Evolutionary conservation across 2,888 invertebrate species (phyloP).

Genomic region (Onchidella celtica): DNA sequence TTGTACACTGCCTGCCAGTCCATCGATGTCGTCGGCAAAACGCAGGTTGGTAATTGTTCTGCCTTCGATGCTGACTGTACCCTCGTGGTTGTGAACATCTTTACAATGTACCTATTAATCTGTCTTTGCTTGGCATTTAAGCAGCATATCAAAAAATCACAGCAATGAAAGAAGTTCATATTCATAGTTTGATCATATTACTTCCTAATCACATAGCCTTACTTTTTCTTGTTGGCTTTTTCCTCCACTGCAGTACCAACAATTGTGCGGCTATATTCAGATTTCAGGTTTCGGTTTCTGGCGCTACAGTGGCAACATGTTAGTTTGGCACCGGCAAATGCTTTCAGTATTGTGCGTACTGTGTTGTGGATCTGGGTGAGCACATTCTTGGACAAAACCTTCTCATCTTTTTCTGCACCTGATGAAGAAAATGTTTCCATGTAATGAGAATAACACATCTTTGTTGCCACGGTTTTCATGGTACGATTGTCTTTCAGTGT

Average conservation of each 20-base stretch:
- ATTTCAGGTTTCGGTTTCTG: slow-evolving; percentile 29
- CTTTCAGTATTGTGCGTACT: background rate
- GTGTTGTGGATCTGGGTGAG: slow-evolving; percentile 26
- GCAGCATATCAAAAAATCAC: too few relatives aligned
- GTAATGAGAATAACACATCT: background rate
- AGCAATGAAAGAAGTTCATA: too few relatives aligned
- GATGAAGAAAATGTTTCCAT: background rate
- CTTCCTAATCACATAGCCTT: background rate
- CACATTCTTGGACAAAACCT: slow-evolving; percentile 30
- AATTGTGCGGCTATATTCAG: slow-evolving; percentile 41
- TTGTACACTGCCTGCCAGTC: too few relatives aligned
- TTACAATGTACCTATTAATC: too few relatives aligned
- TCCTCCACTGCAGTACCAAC: slow-evolving; percentile 33
- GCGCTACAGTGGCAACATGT: slow-evolving; percentile 38
- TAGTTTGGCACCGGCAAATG: background rate
- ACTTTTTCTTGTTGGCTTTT: slow-evolving; percentile 11
- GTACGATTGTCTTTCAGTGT: background rate
- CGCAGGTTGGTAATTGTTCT: too few relatives aligned
- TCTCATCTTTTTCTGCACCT: slow-evolving; percentile 23
- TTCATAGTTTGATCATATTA: too few relatives aligned
- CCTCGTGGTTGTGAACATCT: too few relatives aligned
- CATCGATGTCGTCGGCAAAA: too few relatives aligned
- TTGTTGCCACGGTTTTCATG: background rate
- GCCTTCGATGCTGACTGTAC: too few relatives aligned
- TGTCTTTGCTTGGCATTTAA: too few relatives aligned